Conservation (phyloP, 2,888 invertebrate genomes). For the Lacanobia oleracea region DNA sequence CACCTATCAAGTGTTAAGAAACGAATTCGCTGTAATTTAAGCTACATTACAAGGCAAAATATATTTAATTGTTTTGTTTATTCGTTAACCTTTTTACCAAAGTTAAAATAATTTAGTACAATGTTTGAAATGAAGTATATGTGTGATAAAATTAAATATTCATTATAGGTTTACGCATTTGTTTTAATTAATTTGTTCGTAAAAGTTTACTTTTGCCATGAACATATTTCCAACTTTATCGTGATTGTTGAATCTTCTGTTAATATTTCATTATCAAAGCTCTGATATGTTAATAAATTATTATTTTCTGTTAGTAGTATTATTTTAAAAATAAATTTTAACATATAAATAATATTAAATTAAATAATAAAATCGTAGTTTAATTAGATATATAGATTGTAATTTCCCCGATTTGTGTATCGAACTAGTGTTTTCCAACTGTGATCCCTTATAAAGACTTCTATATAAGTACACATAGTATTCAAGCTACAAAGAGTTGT, state of each 20-base stretch:
- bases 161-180: neutral
- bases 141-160: slow-evolving; percentile 6
- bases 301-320: slow-evolving; percentile 17
- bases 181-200: slow-evolving; percentile 12
- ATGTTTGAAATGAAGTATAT: slow-evolving; percentile 2
- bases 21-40: slow-evolving; percentile 51
- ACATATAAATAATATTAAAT: slow-evolving; percentile 47
- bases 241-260: slow-evolving; percentile 30
- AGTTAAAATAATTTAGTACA: slow-evolving; percentile 29
- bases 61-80: slow-evolving; percentile 10
- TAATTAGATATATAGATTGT: slow-evolving; percentile 63
- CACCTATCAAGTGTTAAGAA: slow-evolving; percentile 23
- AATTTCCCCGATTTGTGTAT: slow-evolving; percentile 80
- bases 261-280: slow-evolving; percentile 2
- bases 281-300: slow-evolving; percentile 17
- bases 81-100: slow-evolving; percentile 32
- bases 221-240: slow-evolving; percentile 14
- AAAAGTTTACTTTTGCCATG: neutral
- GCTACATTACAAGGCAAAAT: slow-evolving; percentile 25
- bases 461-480: slow-evolving; percentile 83
- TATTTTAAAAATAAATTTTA: slow-evolving; percentile 23
- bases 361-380: slow-evolving; percentile 49
- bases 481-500: slow-evolving; percentile 71
- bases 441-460: slow-evolving; percentile 91
- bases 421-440: slow-evolving; percentile 89